A percentile compares a stretch with the other conserved stretches of the same genome.
Conservation (phyloP, 2,797 vertebrate genomes). For the Pangasius djambal region DNA sequence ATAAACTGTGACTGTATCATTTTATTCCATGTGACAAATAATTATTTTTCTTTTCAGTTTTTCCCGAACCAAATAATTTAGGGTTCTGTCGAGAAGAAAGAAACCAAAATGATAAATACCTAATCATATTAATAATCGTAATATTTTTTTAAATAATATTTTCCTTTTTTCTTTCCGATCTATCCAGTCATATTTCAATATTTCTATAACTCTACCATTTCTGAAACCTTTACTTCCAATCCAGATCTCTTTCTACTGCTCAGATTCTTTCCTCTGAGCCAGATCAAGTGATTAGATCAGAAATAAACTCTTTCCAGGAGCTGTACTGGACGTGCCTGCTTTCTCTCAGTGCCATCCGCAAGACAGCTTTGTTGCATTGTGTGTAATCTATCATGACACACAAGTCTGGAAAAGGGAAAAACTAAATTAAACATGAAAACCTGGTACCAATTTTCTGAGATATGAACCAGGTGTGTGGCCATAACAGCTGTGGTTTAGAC, state of each 20-base stretch:
- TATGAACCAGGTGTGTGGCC: neutral
- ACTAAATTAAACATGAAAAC: neutral
- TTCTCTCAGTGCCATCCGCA: neutral
- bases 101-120: neutral
- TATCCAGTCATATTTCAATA: neutral
- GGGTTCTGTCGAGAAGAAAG: neutral
- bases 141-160: neutral
- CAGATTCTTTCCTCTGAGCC: neutral
- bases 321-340: neutral
- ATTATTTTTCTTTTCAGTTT: neutral
- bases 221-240: neutral
- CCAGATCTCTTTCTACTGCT: neutral
- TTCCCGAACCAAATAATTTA: neutral
- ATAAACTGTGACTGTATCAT: neutral
- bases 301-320: neutral
- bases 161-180: neutral
- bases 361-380: conserved; percentile 1
- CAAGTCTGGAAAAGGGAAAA: neutral
- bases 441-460: neutral
- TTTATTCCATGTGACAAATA: neutral
- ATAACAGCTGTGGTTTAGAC: neutral
- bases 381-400: neutral
- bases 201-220: neutral
- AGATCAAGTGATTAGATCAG: neutral
- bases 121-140: neutral